Conservation (phyloP, 1,140 invertebrate species). For the Drosophila kepulauana region DNA sequence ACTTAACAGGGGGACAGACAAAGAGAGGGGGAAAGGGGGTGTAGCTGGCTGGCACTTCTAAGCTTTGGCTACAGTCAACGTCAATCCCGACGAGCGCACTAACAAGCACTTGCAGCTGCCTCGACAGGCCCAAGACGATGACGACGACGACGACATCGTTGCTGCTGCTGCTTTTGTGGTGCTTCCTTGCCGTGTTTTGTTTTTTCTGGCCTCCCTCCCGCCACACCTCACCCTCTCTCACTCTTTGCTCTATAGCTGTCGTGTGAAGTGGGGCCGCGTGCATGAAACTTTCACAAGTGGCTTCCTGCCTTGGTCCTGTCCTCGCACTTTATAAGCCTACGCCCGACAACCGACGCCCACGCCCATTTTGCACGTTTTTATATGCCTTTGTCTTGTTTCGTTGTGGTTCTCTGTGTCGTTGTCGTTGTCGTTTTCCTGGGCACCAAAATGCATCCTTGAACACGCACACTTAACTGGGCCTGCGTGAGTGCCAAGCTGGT, state of each 20-base stretch:
- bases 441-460: slow-evolving; percentile 82
- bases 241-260: slow-evolving; percentile 55
- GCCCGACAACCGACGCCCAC: slow-evolving; percentile 47
- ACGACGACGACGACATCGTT: slow-evolving; percentile 1
- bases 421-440: slow-evolving; percentile 60
- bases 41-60: slow-evolving; percentile 63
- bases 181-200: slow-evolving; percentile 57
- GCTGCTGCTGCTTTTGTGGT: slow-evolving; percentile 51
- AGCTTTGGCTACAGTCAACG: slow-evolving; percentile 72
- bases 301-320: slow-evolving; percentile 72
- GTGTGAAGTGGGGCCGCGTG: slow-evolving; percentile 81
- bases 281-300: slow-evolving; percentile 82
- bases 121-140: slow-evolving; percentile 42
- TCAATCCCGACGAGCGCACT: slow-evolving; percentile 74
- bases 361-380: slow-evolving; percentile 78
- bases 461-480: slow-evolving; percentile 82
- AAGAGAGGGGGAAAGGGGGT: background rate
- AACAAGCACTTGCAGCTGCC: slow-evolving; percentile 71
- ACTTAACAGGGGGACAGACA: slow-evolving; percentile 48
- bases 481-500: slow-evolving; percentile 56
- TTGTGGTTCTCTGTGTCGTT: slow-evolving; percentile 12
- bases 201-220: slow-evolving; percentile 5
- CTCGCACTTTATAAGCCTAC: slow-evolving; percentile 78
- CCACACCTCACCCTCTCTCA: background rate
- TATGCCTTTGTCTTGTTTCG: slow-evolving; percentile 79